Evolutionary conservation across 2,113 vertebrate species (phyloP).

Genomic region (Atractosteus spatula): DNA sequence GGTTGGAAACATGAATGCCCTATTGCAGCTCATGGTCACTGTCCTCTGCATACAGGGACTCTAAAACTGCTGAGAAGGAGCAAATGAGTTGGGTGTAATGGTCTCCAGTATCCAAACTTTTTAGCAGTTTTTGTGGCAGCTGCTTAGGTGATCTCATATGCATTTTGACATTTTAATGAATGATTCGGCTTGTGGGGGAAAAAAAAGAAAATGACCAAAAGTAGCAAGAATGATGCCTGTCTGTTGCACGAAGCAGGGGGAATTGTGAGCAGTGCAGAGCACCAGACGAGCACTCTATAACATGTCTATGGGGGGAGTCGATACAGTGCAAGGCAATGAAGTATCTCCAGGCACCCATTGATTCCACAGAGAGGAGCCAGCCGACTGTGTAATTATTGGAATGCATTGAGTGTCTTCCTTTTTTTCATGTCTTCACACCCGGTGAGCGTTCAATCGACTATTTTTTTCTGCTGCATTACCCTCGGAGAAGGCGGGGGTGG

Average conservation of each 20-base stretch:
- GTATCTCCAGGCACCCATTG: constrained; percentile 44
- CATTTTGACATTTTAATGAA: too few species aligned
- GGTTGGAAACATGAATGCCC: too few species aligned
- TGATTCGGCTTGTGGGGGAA: too few species aligned
- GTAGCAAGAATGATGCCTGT: too few species aligned
- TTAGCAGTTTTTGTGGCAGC: too few species aligned
- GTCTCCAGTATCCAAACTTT: too few species aligned
- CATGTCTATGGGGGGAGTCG: constrained; percentile 10
- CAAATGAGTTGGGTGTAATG: too few species aligned
- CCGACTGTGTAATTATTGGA: constrained; percentile 50
- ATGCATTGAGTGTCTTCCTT: constrained; percentile 29
- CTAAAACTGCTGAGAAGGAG: too few species aligned
- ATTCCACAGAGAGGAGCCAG: constrained; percentile 41
- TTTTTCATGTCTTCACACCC: constrained; percentile 34
- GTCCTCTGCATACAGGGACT: too few species aligned
- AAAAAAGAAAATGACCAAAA: too few species aligned
- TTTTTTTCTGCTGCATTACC: constrained; percentile 33
- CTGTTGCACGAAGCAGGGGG: background rate
- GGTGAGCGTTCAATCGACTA: constrained; percentile 30
- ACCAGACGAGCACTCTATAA: constrained; percentile 22
- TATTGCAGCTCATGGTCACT: too few species aligned
- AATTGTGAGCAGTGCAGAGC: background rate
- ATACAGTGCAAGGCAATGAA: constrained; percentile 20
- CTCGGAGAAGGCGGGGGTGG: constrained; percentile 17
- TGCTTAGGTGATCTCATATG: too few species aligned